phyloP scores from a whole-genome alignment of 1,140 invertebrate genomes.

The Hycleus cichorii region DNA sequence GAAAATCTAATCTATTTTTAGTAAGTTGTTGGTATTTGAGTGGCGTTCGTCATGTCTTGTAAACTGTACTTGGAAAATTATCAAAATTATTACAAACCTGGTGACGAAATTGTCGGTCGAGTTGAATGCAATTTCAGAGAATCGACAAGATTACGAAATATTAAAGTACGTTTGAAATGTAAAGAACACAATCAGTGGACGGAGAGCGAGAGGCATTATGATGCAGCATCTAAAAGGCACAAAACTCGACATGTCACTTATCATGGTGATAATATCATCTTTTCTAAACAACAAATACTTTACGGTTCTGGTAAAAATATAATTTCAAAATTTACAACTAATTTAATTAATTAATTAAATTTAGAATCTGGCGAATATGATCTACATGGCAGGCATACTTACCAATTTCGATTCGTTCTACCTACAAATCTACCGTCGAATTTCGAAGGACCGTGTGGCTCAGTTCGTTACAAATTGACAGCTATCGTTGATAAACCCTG shows the following conservation, averaged over 20 bases:
- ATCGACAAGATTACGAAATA: background rate
- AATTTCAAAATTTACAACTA: background rate
- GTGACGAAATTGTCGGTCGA: conserved; percentile 2
- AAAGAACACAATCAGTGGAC: conserved; percentile 9
- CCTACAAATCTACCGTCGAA: conserved; percentile 22
- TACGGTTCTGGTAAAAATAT: background rate
- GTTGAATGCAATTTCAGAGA: conserved; percentile 7
- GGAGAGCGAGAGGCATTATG: background rate
- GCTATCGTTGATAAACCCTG: conserved; percentile 26
- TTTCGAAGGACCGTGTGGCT: conserved; percentile 21
- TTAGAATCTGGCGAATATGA: no score
- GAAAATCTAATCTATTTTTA: no score
- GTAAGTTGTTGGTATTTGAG: no score
- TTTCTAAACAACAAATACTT: conserved; percentile 9
- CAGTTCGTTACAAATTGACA: conserved; percentile 20
- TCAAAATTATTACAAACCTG: background rate
- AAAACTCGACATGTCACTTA: conserved; percentile 3
- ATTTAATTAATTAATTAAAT: no score
- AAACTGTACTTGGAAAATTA: conserved; percentile 2
- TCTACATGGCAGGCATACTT: background rate
- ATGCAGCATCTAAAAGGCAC: background rate
- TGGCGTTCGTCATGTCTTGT: no score
- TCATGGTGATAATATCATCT: conserved; percentile 7
- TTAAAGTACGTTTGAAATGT: conserved; percentile 7
- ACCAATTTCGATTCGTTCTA: conserved; percentile 23